Conservation (phyloP, 1,140 invertebrate genomes). For the Pseudomyrmex dendroicus region DNA sequence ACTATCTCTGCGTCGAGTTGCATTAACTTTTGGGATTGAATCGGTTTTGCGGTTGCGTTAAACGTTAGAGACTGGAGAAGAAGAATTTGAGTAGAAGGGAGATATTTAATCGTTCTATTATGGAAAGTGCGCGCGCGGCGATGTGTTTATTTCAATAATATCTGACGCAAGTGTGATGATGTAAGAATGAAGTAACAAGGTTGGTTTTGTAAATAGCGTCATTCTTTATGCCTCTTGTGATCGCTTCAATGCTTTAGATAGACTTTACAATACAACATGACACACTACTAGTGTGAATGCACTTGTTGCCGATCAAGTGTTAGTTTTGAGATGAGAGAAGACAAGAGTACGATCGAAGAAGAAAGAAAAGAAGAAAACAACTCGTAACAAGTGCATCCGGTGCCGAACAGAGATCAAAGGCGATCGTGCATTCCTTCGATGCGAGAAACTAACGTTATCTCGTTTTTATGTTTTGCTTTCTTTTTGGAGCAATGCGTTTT, state of each 20-base stretch:
- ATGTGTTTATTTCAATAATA: constrained; percentile 54
- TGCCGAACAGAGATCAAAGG: constrained; percentile 72
- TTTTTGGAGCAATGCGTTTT: not conserved
- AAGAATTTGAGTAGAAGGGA: constrained; percentile 24
- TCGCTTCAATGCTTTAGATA: constrained; percentile 17
- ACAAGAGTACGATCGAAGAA: not conserved
- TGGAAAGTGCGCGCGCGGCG: not conserved
- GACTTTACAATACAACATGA: constrained; percentile 40
- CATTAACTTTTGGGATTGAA: constrained; percentile 52
- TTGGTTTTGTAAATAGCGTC: not conserved
- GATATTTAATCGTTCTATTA: constrained; percentile 28
- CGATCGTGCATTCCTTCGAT: constrained; percentile 14
- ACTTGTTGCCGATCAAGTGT: constrained; percentile 56
- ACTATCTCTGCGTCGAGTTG: constrained; percentile 21
- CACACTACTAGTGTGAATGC: constrained; percentile 60
- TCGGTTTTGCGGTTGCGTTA: constrained; percentile 31
- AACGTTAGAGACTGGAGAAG: constrained; percentile 21
- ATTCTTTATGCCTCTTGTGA: not conserved
- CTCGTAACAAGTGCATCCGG: constrained; percentile 71
- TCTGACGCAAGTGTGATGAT: constrained; percentile 27
- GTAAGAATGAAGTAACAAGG: constrained; percentile 15
- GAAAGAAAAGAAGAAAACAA: not conserved
- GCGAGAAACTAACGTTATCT: constrained; percentile 40
- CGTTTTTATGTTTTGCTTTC: constrained; percentile 2
- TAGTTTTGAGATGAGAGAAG: constrained; percentile 33